These are phyloP conservation scores for Campaea margaritaria DNA, from an alignment of 2,888 invertebrate species.

Conservation along the genomic window DNA sequence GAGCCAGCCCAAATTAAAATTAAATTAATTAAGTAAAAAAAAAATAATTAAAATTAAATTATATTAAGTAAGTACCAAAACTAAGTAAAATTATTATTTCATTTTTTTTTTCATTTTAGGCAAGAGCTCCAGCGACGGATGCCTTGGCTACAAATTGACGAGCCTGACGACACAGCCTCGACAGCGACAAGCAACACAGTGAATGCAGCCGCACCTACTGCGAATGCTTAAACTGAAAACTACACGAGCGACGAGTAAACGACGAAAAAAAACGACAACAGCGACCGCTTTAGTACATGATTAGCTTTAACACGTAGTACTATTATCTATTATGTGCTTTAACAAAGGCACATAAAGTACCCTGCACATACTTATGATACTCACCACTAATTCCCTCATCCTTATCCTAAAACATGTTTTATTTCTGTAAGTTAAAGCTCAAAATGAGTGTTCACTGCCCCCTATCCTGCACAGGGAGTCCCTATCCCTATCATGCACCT, in stretches of 20 bases:
- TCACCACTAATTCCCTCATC: not conserved
- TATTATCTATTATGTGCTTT: no score
- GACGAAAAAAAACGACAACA: slow-evolving; percentile 3
- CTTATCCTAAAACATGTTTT: not conserved
- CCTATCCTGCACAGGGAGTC: slow-evolving; percentile 6
- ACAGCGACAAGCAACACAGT: slow-evolving; percentile 79
- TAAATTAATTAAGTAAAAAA: no score
- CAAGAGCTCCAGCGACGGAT: slow-evolving; percentile 92
- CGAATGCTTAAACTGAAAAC: slow-evolving; percentile 55
- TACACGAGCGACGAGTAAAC: not conserved
- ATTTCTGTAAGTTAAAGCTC: slow-evolving; percentile 4
- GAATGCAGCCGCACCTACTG: slow-evolving; percentile 57
- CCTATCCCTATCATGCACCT: slow-evolving; percentile 16
- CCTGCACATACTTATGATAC: not conserved
- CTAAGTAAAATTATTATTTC: no score
- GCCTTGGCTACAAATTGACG: slow-evolving; percentile 91
- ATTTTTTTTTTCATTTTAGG: slow-evolving; percentile 69
- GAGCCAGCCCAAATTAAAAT: no score
- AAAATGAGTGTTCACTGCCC: slow-evolving; percentile 23
- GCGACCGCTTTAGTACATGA: not conserved
- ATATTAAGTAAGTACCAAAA: no score
- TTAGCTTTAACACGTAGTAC: no score
- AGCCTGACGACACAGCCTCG: slow-evolving; percentile 86
- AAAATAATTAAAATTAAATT: no score
- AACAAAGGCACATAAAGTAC: not conserved